Base-by-base conservation (phyloP, 2,113 vertebrate species). In the Alouatta palliata region DNA sequence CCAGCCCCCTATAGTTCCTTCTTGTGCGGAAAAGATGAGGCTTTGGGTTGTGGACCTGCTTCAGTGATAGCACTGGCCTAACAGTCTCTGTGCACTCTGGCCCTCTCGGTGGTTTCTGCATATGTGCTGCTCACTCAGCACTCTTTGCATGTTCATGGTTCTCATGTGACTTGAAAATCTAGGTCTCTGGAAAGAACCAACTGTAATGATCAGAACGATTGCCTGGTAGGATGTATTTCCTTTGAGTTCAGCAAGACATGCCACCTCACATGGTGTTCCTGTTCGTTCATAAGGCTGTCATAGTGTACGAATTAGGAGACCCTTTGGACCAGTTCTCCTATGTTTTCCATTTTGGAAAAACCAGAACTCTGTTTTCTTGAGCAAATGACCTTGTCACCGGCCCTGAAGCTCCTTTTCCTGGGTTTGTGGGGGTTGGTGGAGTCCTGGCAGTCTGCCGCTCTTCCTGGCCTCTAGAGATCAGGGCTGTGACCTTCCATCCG, bases 71-170 rank as follows among this genome's bases (percentile, higher is more conserved):
- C 8, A 4, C 2, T 47, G 81, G 49, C n/a, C 17, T 35, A 13
- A 2, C 21, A 9, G 40, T 47, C 23, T 88, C 45, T 14, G 0
- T 40, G 77, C 6, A 0, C 40, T 23, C 21, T 19, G 76, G 11
- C 37, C 49, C 6, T 9, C 40, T 0, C 32, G 0, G 40, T 12
- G 56, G 45, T 30, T 10, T 32, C 30, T 12, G 8, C 3, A 0
- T 13, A 4, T 17, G 45, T 37, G 73, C 23, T 45, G 32, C 9
- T 68, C 27, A 1, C 32, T 27, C 9, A 4, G 8, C 40, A 17
- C 43, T 95, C 2, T 1, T 37, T 47, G 45, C 16, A 5, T 3
- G 20, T 11, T 87, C 47, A 0, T 40, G 43, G n/a, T 84, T 87
- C 56, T 70, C 80, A 5, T 2, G 1, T 11, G 87, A 49, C 77